Percentiles rank a stretch among this genome's conserved stretches.
phyloP scores from a whole-genome alignment of 1,140 invertebrate genomes.

The Drosophila punjabiensis region DNA sequence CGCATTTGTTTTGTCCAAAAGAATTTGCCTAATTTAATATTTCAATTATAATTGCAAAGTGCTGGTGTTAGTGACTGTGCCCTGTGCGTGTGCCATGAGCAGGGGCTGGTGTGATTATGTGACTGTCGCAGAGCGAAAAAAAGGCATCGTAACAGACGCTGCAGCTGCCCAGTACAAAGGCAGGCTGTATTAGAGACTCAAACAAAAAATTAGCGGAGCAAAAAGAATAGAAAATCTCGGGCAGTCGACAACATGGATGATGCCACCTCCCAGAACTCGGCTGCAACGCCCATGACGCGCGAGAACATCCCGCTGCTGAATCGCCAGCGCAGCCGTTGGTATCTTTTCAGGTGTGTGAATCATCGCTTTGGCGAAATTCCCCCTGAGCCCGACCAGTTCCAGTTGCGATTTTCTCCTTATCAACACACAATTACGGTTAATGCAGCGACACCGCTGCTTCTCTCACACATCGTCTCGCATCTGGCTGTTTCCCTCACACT shows the following conservation, averaged over 20 bases:
- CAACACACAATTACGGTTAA: slow-evolving; percentile 25
- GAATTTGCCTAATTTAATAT: slow-evolving; percentile 48
- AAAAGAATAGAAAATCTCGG: slow-evolving; percentile 11
- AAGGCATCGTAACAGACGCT: slow-evolving; percentile 37
- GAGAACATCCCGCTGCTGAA: slow-evolving; percentile 86
- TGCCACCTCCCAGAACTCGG: slow-evolving; percentile 72
- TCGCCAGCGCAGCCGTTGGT: slow-evolving; percentile 85
- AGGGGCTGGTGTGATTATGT: slow-evolving; percentile 43
- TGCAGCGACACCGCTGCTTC: slow-evolving; percentile 2
- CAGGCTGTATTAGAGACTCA: slow-evolving; percentile 37
- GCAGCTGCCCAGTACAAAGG: slow-evolving; percentile 35
- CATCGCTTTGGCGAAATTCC: slow-evolving; percentile 35
- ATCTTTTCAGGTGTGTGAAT: slow-evolving; percentile 85
- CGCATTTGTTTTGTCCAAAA: slow-evolving; percentile 57
- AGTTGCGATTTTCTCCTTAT: slow-evolving; percentile 34
- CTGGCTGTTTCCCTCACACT: background rate
- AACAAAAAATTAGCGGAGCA: slow-evolving; percentile 18
- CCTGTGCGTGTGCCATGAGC: slow-evolving; percentile 56
- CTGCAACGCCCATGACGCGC: slow-evolving; percentile 82
- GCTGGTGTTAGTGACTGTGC: slow-evolving; percentile 25
- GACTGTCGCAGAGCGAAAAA: slow-evolving; percentile 30
- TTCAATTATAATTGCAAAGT: slow-evolving; percentile 17
- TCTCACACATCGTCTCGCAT: background rate
- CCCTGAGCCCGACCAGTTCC: background rate
- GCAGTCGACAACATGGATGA: slow-evolving; percentile 71